Base-by-base conservation (phyloP, 2,888 invertebrate species). In the Desoria tigrina region DNA sequence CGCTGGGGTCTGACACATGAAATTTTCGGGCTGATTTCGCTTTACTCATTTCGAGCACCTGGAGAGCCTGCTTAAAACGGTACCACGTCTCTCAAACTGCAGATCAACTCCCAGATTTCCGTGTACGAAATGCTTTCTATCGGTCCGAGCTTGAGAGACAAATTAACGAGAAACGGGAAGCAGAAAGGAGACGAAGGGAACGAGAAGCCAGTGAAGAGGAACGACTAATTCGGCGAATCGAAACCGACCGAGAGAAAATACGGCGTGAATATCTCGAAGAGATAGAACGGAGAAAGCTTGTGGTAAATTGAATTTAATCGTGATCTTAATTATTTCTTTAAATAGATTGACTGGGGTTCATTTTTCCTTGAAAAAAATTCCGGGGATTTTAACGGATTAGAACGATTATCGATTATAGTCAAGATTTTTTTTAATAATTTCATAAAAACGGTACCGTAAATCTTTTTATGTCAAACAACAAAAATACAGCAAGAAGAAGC, bases 81-180 rank as follows among this genome's bases (percentile, higher is more conserved):
- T 73, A 62, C 27, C 75, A 75, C 64, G 73, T 75, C 14, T 72
- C 73, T 4, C 75, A 75, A 51, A 74, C 72, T 14, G 69, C 73
- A n/a, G 75, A 75, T 18, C 75, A 75, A 37, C 61, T 75, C 14
- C 75, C 75, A 2, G 75, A 75, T 53, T 66, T 71, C 14, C 56
- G 67, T 7, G 32, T 68, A 24, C 50, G 72, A 42, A 75, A 73
- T 60, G 68, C 71, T 2, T 68, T 60, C 27, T 74, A 74, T 59
- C 24, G 65, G 26, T 58, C 66, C 1, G 73, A 76, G 37, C 60
- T 76, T 24, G 73, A 74, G n/a, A 60, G 62, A 49, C 76, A 76
- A 64, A 74, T 76, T 49, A 37, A 65, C 51, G 74, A 73, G 2
- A 76, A 76, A 63, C 42, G 62, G 23, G 73, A 73, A 21, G 58